A percentile compares a stretch with the other conserved stretches of the same genome.
Evolutionary conservation across 2,888 invertebrate species (phyloP).

Genomic region (Ormyrus thymus): DNA sequence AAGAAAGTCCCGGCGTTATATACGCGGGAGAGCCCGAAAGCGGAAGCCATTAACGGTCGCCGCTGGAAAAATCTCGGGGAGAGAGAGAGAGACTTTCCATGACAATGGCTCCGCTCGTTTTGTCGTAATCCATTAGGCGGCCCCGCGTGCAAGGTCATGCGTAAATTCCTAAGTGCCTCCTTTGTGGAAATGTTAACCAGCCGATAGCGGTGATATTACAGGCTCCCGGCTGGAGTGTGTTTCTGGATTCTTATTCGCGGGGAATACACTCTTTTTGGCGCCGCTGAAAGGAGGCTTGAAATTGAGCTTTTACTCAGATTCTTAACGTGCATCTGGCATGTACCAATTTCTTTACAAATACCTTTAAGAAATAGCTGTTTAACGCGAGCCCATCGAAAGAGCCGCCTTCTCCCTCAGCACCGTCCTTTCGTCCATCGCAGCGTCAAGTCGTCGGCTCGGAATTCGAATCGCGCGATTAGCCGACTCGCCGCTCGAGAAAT

Average conservation of each 20-base stretch:
- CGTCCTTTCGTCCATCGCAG: background rate
- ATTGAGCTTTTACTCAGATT: no score
- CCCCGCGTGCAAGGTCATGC: background rate
- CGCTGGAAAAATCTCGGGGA: background rate
- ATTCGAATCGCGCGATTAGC: background rate
- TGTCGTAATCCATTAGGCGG: slow-evolving; percentile 20
- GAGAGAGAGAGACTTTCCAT: background rate
- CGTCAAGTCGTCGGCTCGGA: no score
- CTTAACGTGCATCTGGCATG: no score
- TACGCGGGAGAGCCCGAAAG: background rate
- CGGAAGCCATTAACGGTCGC: slow-evolving; percentile 21
- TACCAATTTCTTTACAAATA: no score
- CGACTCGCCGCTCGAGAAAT: background rate
- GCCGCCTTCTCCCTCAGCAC: background rate
- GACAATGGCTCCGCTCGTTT: background rate
- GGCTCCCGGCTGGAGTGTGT: no score
- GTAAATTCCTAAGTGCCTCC: background rate
- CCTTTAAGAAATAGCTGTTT: no score
- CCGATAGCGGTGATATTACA: no score
- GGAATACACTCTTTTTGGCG: no score
- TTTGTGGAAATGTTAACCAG: background rate
- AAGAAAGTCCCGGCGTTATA: background rate
- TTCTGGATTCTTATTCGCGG: no score
- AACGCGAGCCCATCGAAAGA: no score
- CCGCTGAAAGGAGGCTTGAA: no score